A percentile compares a stretch with the other conserved stretches of the same genome.
These are phyloP conservation scores for Lordiphosa collinella DNA, from an alignment of 1,140 invertebrate genomes.

Conservation along the genomic window DNA sequence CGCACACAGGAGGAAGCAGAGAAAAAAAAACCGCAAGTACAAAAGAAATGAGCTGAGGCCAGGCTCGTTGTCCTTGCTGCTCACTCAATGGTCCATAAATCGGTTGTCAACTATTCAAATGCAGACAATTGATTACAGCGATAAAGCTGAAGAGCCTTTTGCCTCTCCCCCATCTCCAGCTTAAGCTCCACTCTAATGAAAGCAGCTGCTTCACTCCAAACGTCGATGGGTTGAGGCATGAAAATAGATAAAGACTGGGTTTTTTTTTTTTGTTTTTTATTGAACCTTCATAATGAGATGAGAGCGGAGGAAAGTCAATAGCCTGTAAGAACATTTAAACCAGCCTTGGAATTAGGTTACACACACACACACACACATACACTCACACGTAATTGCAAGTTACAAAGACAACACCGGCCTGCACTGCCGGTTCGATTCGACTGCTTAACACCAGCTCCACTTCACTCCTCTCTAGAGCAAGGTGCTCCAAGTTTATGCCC, in stretches of 20 bases:
- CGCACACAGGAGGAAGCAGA: slow-evolving; percentile 25
- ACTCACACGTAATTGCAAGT: slow-evolving; percentile 31
- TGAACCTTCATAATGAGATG: slow-evolving; percentile 41
- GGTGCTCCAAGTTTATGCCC: slow-evolving; percentile 44
- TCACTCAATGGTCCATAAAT: slow-evolving; percentile 76
- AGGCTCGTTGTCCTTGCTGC: slow-evolving; percentile 36
- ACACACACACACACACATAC: slow-evolving; percentile 38
- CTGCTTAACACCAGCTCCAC: slow-evolving; percentile 12
- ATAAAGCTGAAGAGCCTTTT: slow-evolving; percentile 76
- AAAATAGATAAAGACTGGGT: slow-evolving; percentile 6
- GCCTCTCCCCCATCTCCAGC: slow-evolving; percentile 27
- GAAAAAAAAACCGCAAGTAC: slow-evolving; percentile 60
- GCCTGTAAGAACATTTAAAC: slow-evolving; percentile 71
- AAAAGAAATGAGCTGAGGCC: slow-evolving; percentile 64
- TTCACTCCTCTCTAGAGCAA: slow-evolving; percentile 11
- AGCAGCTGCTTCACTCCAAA: slow-evolving; percentile 57
- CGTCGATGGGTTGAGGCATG: slow-evolving; percentile 6
- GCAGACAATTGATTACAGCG: slow-evolving; percentile 77
- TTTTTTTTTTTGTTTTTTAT: slow-evolving; percentile 15
- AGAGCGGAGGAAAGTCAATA: slow-evolving; percentile 53
- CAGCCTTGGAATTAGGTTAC: slow-evolving; percentile 61
- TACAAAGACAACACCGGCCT: slow-evolving; percentile 55
- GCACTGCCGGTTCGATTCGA: slow-evolving; percentile 58
- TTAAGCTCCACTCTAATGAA: slow-evolving; percentile 60
- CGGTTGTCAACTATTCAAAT: slow-evolving; percentile 78